Base-by-base conservation (phyloP, 2,113 vertebrate species). In the Pseudolaguvia tuberculata region DNA sequence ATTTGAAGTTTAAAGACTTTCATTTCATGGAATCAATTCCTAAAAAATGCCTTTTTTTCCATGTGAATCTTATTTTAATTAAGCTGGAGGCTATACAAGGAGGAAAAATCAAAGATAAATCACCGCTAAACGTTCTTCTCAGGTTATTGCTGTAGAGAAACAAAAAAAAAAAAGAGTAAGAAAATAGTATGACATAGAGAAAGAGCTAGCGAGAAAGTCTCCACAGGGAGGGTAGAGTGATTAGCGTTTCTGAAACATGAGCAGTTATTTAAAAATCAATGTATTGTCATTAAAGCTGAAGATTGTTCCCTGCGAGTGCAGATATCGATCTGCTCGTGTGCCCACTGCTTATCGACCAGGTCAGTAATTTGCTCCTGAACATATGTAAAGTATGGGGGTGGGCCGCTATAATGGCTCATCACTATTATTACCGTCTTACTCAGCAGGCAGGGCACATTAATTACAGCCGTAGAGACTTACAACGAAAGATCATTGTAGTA, bases 241-340 rank as follows among this genome's bases (percentile, higher is more conserved):
- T 90, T 88, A 89, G 81, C 66, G 63, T 73, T 77, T 79, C 85
- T 85, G 85, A 85, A 90, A 88, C 87, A 88, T 80, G 87, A 89
- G 85, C 71, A 65, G 85, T 87, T 87, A 90, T 89, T 87, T 86
- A 87, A 87, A 87, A 88, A 85, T 90, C 90, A 87, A 90, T 90
- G 87, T 83, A 85, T 80, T 85, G 86, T 91, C 88, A 90, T 91
- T 88, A 86, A 88, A 89, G 86, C 85, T 84, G 84, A 88, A 82
- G 86, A 89, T 85, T 88, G 85, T 87, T 88, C 86, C 86, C 85
- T 75, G 76, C 77, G 86, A 89, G 84, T 85, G 84, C 83, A 83
- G 80, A 52, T 86, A 90, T 89, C 80, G 88, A 91, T 90, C 81
- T 58, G 69, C 85, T 82, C 79, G 75, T 84, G 84, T 84, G 84